Conservation (phyloP, 2,797 vertebrate species). For the Spea hammondii region DNA sequence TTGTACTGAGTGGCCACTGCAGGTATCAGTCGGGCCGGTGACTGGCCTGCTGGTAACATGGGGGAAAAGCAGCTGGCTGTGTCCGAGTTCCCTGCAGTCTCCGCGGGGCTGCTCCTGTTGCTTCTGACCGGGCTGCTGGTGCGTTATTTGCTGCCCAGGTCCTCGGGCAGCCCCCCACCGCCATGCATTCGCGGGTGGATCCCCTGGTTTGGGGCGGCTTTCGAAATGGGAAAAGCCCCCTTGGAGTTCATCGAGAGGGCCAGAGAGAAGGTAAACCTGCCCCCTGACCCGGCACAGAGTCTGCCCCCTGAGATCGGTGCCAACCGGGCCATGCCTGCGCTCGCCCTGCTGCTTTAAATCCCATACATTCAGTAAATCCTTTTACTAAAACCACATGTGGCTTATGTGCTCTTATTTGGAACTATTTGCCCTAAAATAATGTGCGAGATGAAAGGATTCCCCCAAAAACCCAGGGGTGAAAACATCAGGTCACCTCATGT, state of each 20-base stretch:
- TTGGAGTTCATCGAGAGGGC: conserved; percentile 76
- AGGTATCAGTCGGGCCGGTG: not conserved
- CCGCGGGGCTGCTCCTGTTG: conserved; percentile 58
- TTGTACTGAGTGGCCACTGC: not conserved
- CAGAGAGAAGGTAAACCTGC: conserved; percentile 66
- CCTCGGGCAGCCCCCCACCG: conserved; percentile 55
- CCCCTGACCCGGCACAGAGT: not conserved
- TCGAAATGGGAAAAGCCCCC: conserved; percentile 73
- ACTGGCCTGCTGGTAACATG: not conserved
- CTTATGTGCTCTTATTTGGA: no score
- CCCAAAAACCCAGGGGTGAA: no score
- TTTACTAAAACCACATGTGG: no score
- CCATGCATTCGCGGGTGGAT: conserved; percentile 79
- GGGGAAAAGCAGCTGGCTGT: conserved; percentile 48
- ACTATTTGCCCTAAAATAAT: no score
- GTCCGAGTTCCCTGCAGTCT: not conserved
- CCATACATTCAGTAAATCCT: no score
- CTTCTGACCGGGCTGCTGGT: conserved; percentile 14
- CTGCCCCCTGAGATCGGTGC: not conserved
- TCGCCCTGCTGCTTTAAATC: no score
- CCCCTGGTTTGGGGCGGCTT: conserved; percentile 78
- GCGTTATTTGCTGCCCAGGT: conserved; percentile 21
- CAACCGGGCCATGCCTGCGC: not conserved
- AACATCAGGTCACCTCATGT: no score
- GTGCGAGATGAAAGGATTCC: no score